phyloP scores from a whole-genome alignment of 1,140 invertebrate species.

The Papilio glaucus region DNA sequence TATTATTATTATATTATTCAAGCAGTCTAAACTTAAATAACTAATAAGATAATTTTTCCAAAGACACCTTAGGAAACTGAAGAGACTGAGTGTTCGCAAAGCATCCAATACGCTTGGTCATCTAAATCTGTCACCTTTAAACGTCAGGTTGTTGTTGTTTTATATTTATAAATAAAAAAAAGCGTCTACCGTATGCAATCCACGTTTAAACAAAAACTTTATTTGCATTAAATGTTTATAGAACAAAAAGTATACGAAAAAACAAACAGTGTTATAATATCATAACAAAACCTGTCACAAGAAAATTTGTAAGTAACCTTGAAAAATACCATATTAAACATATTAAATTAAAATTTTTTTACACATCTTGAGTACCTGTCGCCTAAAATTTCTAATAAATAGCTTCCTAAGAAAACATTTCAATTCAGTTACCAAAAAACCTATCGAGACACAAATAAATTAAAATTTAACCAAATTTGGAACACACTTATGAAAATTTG shows the following conservation, averaged over 20 bases:
- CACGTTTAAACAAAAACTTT: constrained; percentile 17
- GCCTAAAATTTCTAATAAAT: background rate
- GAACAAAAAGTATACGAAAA: background rate
- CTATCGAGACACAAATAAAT: background rate
- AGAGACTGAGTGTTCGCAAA: too few relatives aligned
- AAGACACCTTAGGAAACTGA: too few relatives aligned
- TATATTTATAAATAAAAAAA: background rate
- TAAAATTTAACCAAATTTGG: background rate
- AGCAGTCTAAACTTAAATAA: too few relatives aligned
- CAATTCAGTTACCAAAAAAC: background rate
- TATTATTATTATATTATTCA: too few relatives aligned
- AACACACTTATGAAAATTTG: background rate
- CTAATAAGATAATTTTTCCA: too few relatives aligned
- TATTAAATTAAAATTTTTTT: too few relatives aligned
- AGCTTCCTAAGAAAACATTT: background rate
- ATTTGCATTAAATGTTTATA: constrained; percentile 13
- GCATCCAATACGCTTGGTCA: too few relatives aligned
- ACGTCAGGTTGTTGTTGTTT: background rate
- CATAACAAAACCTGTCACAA: background rate
- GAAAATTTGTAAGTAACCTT: background rate
- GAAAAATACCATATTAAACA: background rate
- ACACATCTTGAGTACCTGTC: background rate
- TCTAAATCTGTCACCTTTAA: too few relatives aligned
- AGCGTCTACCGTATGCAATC: constrained; percentile 12
- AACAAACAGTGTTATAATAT: background rate